Conservation (phyloP, 2,113 vertebrate species). For the Pitta sordida region DNA sequence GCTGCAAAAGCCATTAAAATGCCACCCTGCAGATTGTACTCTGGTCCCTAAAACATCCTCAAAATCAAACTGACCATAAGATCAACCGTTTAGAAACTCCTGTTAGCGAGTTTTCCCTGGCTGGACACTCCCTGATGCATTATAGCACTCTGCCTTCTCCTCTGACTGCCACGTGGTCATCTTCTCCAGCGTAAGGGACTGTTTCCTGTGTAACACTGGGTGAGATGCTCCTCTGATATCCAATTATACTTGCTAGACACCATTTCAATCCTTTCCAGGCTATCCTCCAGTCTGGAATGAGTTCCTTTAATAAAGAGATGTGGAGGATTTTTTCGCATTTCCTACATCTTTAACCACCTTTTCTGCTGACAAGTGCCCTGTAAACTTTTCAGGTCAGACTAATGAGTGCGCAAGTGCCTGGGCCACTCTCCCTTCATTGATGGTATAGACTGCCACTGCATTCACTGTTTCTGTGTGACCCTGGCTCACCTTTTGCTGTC, state of each 20-base stretch:
- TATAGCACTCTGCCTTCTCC: not conserved
- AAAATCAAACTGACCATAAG: not conserved
- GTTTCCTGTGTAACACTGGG: not conserved
- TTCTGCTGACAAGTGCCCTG: not conserved
- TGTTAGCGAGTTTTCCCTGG: not conserved
- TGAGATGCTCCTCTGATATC: not conserved
- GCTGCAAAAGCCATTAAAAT: not conserved
- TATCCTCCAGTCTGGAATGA: not conserved
- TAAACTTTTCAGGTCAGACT: not conserved
- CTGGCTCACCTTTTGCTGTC: not conserved
- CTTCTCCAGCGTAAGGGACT: not conserved
- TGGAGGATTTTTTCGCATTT: not conserved
- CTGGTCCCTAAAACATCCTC: not conserved
- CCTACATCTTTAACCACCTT: not conserved
- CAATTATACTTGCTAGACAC: not conserved
- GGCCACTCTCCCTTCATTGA: not conserved
- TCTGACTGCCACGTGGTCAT: rapidly evolving
- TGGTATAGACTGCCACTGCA: not conserved
- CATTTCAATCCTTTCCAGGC: not conserved
- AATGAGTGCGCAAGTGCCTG: rapidly evolving
- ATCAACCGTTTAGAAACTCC: not conserved
- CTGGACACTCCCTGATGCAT: not conserved
- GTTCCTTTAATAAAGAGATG: not conserved
- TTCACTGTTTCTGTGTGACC: rapidly evolving
- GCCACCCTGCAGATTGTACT: not conserved